Evolutionary conservation across 2,797 vertebrate species (phyloP), one percentile per base, ranked within the genome.

Genomic region (Synaphobranchus kaupii): DNA sequence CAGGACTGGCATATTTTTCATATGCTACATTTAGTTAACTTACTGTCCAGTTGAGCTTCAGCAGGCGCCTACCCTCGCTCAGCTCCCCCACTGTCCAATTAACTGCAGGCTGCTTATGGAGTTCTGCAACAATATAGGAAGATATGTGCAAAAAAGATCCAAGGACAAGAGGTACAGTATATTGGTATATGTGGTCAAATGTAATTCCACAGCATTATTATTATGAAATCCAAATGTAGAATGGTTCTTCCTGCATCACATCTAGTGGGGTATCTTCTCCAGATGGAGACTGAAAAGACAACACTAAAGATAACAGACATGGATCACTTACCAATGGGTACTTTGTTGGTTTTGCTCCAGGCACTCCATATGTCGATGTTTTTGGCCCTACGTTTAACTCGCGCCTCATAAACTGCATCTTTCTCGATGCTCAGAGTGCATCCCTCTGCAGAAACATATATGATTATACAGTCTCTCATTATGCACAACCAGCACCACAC

Each of bases 11-110:
- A 47, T n/a, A 9, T 66, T 25, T 52, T 15, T 22, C n/a, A 28
- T 10, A 68, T 1, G n/a, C 28, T 76, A 20, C 1, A 2, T 68
- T 10, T 86, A 22, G 44, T 28, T 39, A 28, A 20, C 88, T 93
- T 92, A 95, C 95, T 93, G 90, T 85, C 94, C 93, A 95, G 0
- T 13, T 90, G 10, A 96, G 63, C 0, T 2, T 90, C 83, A 96
- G 89, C 9, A 84, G 34, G 78, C 93, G 90, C 10, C 78, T 83
- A 8, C 92, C 92, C 0, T 92, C 91, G 28, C 71, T 1, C 83
- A 9, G 17, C 60, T 0, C 82, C 44, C 17, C 84, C 47, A 44
- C 68, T 28, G 6, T 90, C 50, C 73, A 28, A 1, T 3, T 78
- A n/a, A 94, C 88, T 12, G 91, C 48, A 34, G 91, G 92, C 28